These are phyloP conservation scores for Lamellibrachia luymesi DNA, from an alignment of 1,140 invertebrate genomes.

Conservation along the genomic window DNA sequence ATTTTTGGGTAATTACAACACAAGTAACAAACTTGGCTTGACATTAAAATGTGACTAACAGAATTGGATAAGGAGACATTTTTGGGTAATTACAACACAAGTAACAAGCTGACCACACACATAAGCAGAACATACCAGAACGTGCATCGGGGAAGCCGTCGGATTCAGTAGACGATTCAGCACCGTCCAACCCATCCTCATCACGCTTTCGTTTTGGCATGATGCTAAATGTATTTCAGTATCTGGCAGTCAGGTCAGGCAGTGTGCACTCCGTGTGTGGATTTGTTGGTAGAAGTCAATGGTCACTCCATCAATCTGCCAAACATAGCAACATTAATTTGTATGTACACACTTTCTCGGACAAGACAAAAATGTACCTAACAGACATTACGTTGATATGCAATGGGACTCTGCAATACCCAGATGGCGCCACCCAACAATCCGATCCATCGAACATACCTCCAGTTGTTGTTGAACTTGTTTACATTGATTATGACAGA, in stretches of 20 bases:
- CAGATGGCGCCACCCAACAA: no score
- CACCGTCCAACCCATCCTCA: neutral
- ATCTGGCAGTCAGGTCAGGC: neutral
- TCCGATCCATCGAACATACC: no score
- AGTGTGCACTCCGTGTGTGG: neutral
- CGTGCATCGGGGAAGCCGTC: neutral
- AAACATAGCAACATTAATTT: neutral
- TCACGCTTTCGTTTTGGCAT: conserved; percentile 20
- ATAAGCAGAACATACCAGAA: neutral
- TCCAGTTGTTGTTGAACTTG: no score
- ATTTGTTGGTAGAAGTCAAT: neutral
- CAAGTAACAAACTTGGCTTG: neutral
- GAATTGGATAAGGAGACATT: neutral
- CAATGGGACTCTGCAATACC: no score
- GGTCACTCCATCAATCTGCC: neutral
- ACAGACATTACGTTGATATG: no score
- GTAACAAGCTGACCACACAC: neutral
- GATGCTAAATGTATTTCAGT: neutral
- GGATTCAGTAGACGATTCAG: neutral
- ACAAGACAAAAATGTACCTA: no score
- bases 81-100: neutral
- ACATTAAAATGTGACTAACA: no score
- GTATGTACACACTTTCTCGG: no score
- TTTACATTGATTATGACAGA: no score
- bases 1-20: neutral